Conservation (phyloP, 1,140 invertebrate species). For the Metopolophium dirhodum region DNA sequence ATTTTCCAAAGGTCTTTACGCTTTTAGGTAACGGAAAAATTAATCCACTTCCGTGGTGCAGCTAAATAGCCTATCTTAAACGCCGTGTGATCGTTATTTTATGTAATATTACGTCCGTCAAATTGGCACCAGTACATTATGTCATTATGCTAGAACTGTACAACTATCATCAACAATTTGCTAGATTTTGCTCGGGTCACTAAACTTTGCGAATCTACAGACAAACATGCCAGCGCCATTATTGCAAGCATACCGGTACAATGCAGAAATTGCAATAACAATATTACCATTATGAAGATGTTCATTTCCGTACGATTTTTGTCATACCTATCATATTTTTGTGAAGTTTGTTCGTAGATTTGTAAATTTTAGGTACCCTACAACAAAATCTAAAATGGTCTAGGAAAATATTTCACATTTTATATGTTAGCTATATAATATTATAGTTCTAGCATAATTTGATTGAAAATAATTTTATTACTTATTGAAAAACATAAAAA, state of each 20-base stretch:
- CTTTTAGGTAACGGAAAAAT: not conserved
- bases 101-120: not conserved
- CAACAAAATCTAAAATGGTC: not conserved
- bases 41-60: not conserved
- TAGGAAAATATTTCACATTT: not conserved
- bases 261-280: too few relatives aligned
- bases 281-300: too few relatives aligned
- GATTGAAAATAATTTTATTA: too few relatives aligned
- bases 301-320: too few relatives aligned
- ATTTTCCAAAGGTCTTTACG: not conserved
- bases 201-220: not conserved
- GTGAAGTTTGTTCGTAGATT: not conserved
- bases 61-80: not conserved
- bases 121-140: not conserved
- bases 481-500: not conserved
- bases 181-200: not conserved
- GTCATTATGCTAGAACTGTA: not conserved
- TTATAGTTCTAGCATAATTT: not conserved
- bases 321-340: not conserved
- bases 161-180: not conserved
- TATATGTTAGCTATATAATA: not conserved
- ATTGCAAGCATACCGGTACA: too few relatives aligned
- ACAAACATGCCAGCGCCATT: not conserved
- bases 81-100: not conserved
- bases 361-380: not conserved